phyloP scores from a whole-genome alignment of 2,113 vertebrate genomes.

The Petromus typicus region DNA sequence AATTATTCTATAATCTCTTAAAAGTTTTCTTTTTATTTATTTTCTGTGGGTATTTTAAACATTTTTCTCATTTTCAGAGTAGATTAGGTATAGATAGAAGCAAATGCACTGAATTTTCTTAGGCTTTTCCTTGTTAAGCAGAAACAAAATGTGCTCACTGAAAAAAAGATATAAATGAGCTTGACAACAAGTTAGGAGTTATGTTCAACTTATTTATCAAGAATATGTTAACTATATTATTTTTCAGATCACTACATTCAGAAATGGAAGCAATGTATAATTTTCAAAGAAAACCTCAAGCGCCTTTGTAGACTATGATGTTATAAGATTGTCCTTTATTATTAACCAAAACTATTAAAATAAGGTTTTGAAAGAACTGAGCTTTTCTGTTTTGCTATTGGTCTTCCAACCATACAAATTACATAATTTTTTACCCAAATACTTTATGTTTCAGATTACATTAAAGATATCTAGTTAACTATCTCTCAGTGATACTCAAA shows the following conservation, averaged over 20 bases:
- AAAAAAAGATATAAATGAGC: background rate
- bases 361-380: background rate
- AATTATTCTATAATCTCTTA: constrained; percentile 14
- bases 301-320: background rate
- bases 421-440: background rate
- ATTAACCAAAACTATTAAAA: background rate
- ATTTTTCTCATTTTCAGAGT: background rate
- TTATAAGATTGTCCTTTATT: background rate
- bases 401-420: background rate
- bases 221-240: background rate
- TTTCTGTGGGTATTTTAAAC: constrained; percentile 49
- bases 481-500: background rate
- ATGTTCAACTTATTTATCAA: constrained; percentile 26
- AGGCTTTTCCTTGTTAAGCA: background rate
- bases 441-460: background rate
- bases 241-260: constrained; percentile 11
- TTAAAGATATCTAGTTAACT: background rate
- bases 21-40: constrained; percentile 13
- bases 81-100: background rate
- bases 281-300: background rate
- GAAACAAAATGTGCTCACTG: background rate
- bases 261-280: background rate
- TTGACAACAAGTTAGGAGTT: background rate
- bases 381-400: background rate
- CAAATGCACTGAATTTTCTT: background rate